phyloP scores from a whole-genome alignment of 2,113 vertebrate genomes.

The Zingel zingel region DNA sequence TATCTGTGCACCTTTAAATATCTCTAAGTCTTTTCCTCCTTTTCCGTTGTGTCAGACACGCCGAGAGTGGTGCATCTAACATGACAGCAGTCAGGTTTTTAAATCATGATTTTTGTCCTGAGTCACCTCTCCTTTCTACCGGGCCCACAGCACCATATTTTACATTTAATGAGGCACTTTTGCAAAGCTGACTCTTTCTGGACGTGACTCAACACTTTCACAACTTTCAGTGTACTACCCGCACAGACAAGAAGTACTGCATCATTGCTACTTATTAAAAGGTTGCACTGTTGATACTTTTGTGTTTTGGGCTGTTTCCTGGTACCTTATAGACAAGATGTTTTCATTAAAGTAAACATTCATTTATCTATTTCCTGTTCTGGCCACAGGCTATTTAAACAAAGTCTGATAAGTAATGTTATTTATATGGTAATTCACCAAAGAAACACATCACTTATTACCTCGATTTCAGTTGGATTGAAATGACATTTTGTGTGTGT shows the following conservation, averaged over 20 bases:
- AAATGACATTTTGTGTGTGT: not conserved
- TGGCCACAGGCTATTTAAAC: not conserved
- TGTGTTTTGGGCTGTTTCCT: not conserved
- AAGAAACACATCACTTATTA: not conserved
- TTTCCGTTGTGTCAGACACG: no score
- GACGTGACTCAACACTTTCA: no score
- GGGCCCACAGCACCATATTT: no score
- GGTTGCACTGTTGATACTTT: not conserved
- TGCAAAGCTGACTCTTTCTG: no score
- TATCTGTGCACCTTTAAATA: no score
- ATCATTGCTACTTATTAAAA: not conserved
- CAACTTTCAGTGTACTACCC: no score
- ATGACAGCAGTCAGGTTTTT: no score
- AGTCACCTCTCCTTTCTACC: not conserved
- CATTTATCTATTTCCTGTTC: not conserved
- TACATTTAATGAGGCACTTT: no score
- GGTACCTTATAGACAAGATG: not conserved
- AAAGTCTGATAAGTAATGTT: not conserved
- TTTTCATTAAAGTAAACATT: not conserved
- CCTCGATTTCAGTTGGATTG: not conserved
- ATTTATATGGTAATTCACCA: slow-evolving; percentile 19
- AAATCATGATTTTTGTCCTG: not conserved
- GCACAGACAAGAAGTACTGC: not conserved
- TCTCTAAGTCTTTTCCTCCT: no score
- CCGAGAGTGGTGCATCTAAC: no score